Percentiles rank a stretch among this genome's conserved stretches.
Conservation (phyloP, 2,797 vertebrate species). For the Cygnus olor region DNA sequence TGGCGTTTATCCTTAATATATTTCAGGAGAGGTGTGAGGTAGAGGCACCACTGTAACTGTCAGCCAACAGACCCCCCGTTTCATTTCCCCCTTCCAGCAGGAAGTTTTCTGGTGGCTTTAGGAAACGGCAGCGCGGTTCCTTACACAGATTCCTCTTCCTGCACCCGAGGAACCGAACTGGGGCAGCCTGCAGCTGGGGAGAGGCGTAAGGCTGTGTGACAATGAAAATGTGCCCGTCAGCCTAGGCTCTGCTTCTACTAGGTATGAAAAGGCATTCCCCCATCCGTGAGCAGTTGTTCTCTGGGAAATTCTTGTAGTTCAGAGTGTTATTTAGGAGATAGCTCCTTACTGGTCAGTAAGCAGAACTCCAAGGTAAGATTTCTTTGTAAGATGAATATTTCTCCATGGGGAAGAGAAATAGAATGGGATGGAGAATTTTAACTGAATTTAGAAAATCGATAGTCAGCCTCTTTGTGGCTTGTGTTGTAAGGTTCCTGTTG, state of each 20-base stretch:
- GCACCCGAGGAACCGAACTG: not conserved
- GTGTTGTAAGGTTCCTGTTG: not conserved
- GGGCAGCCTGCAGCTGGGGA: not conserved
- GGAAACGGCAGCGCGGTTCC: not conserved
- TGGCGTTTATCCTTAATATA: not conserved
- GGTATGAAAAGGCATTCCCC: not conserved
- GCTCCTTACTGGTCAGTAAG: not conserved
- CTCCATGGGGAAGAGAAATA: not conserved
- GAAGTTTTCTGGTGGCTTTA: not conserved
- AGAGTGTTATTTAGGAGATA: not conserved
- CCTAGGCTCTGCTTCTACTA: not conserved
- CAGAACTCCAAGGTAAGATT: not conserved
- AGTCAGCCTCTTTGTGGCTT: not conserved
- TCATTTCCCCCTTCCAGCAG: not conserved
- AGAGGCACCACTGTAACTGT: not conserved
- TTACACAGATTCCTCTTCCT: not conserved
- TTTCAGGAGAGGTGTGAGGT: not conserved
- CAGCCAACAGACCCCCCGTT: not conserved
- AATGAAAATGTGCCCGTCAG: not conserved
- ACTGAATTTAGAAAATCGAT: not conserved
- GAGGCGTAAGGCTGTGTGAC: not conserved
- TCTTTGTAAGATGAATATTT: not conserved
- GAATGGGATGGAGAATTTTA: not conserved
- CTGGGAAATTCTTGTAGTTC: not conserved
- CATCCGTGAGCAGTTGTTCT: not conserved